Evolutionary conservation across 37 sponge, comb jelly and placozoan species (phyloP), one percentile per base, ranked within the genome.

Genomic region (Spongilla lacustris): DNA sequence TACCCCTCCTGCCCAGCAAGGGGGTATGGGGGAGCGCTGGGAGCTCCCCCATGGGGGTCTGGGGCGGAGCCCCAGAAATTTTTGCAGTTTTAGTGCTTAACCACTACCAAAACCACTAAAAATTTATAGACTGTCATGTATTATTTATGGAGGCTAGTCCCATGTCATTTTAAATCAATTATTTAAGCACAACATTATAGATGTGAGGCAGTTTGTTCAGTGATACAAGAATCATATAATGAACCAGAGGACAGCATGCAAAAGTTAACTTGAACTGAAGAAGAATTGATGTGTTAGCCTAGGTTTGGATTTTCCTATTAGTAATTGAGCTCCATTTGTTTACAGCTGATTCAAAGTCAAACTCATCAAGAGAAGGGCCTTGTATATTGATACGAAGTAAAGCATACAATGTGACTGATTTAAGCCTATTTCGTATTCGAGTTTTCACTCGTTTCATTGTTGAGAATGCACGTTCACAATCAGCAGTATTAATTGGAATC

Each of bases 151-250:
- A 58, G 58, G 58, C 58, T 58, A 58, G 58, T 58, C 58, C 46
- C 58, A 58, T 19, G 19, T 58, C 58, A 17, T 58, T 58, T 58
- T 58, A 17, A 58, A 58, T 58, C 58, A 58, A 58, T 58, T 58
- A 58, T 58, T 58, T 58, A 58, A 58, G 58, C 19, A 58, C 58
- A 58, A 14, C 58, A 58, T 58, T 58, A 58, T 58, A 58, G 58
- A 58, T 58, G 58, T 58, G 58, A 58, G 58, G 58, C 58, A 58
- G 46, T 46, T 46, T 46, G 46, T 46, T 46, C 46, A 46, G 19
- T 58, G 58, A 58, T 58, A 58, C 58, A 58, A 58, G 58, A 58
- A 58, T 58, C 58, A 58, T 58, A 58, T 58, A 58, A 58, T 58
- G 58, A 58, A 58, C 58, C 58, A 58, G 58, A 58, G 58, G 58